phyloP scores from a whole-genome alignment of 2,113 vertebrate genomes.

The Garra rufa region DNA sequence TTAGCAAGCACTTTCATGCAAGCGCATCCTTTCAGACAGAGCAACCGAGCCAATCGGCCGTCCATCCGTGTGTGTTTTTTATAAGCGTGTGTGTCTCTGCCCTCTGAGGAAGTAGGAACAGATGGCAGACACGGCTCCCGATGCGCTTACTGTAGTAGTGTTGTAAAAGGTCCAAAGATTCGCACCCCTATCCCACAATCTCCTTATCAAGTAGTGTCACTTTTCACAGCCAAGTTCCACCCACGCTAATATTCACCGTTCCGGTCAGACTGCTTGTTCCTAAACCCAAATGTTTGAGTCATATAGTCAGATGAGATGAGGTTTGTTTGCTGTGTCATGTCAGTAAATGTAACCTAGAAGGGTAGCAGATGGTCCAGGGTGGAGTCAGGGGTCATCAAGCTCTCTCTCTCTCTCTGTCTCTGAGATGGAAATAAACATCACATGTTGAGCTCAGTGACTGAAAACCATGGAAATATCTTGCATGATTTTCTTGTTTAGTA shows the following conservation, averaged over 20 bases:
- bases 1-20: neutral
- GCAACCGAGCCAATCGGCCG: neutral
- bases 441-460: neutral
- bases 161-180: slow-evolving; percentile 38
- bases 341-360: slow-evolving; percentile 30
- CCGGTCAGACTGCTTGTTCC: neutral
- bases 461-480: neutral
- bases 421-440: slow-evolving; percentile 16
- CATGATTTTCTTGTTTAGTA: neutral
- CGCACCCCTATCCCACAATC: neutral
- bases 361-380: slow-evolving; percentile 39
- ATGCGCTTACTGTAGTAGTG: slow-evolving; percentile 15
- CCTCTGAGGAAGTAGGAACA: slow-evolving; percentile 15
- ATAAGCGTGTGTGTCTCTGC: slow-evolving; percentile 9
- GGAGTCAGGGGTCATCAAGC: slow-evolving; percentile 20
- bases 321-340: slow-evolving; percentile 28
- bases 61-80: neutral
- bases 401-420: neutral
- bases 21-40: slow-evolving; percentile 2
- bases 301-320: neutral
- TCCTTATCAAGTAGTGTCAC: slow-evolving; percentile 9
- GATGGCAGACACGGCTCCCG: slow-evolving; percentile 23
- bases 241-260: slow-evolving; percentile 4
- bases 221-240: slow-evolving; percentile 21
- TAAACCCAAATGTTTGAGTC: neutral